Conservation (phyloP, 2,888 invertebrate species). For the Pyrrhopygopsis socrates region DNA sequence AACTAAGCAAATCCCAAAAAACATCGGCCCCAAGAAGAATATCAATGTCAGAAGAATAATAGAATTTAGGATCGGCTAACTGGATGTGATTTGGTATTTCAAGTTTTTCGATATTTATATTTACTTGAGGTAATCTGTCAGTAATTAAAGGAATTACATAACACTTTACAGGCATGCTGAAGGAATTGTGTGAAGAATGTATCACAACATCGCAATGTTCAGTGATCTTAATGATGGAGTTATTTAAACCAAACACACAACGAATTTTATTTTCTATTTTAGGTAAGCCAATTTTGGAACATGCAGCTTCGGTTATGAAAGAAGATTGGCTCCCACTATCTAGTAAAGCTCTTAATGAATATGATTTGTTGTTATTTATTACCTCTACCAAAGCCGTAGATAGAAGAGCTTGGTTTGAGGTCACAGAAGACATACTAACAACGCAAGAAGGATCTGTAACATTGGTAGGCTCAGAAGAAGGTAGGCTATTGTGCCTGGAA, state of each 20-base stretch:
- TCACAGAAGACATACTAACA: conserved; percentile 33
- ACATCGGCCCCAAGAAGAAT: conserved; percentile 62
- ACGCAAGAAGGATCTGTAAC: not conserved
- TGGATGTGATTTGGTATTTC: conserved; percentile 45
- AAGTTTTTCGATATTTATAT: conserved; percentile 29
- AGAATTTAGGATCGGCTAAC: conserved; percentile 60
- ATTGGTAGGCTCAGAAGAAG: not conserved
- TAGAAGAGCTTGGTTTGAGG: conserved; percentile 30
- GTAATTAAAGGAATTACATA: conserved; percentile 63
- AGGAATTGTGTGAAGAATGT: conserved; percentile 22
- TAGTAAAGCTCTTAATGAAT: conserved; percentile 35
- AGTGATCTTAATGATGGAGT: conserved; percentile 21
- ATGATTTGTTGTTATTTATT: conserved; percentile 30
- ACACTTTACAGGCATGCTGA: conserved; percentile 31
- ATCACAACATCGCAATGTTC: conserved; percentile 37
- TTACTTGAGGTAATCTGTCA: conserved; percentile 49
- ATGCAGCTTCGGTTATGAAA: not conserved
- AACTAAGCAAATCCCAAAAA: conserved; percentile 67
- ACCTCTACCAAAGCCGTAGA: conserved; percentile 55
- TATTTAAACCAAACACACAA: conserved; percentile 48
- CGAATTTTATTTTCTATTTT: not conserved
- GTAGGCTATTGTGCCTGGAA: not conserved
- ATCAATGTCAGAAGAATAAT: conserved; percentile 50
- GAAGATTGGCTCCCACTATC: conserved; percentile 32
- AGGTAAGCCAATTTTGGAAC: not conserved